These are phyloP conservation scores for Hydrotaea cyrtoneurina DNA, from an alignment of 2,888 invertebrate species.

Conservation along the genomic window DNA sequence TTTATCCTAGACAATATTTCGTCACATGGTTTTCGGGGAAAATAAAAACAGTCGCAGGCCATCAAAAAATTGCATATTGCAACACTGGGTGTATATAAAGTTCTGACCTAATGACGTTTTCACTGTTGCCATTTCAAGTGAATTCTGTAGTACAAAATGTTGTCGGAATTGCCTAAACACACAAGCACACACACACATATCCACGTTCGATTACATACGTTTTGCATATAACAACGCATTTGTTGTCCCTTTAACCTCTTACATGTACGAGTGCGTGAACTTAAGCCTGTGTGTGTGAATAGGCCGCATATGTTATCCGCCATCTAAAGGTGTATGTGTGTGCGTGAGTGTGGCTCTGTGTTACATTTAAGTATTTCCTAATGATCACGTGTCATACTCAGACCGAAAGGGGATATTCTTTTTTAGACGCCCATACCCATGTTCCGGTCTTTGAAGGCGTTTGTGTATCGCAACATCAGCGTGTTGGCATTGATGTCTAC, in stretches of 20 bases:
- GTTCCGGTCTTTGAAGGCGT: background rate
- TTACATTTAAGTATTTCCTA: conserved; percentile 40
- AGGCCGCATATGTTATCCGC: background rate
- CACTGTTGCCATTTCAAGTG: too few relatives aligned
- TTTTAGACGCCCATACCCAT: background rate
- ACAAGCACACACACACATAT: background rate
- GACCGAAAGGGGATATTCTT: conserved; percentile 12
- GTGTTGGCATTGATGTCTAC: conserved; percentile 25
- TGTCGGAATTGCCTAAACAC: background rate
- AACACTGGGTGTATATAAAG: too few relatives aligned
- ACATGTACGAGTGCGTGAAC: background rate
- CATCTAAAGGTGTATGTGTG: background rate
- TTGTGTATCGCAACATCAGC: background rate
- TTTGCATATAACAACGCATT: background rate
- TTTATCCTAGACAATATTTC: too few relatives aligned
- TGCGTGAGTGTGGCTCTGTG: background rate
- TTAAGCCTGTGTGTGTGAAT: background rate
- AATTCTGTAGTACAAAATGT: too few relatives aligned
- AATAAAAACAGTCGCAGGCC: too few relatives aligned
- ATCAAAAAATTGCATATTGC: too few relatives aligned
- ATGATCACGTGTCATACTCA: conserved; percentile 48
- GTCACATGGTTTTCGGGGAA: too few relatives aligned
- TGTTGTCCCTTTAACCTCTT: background rate
- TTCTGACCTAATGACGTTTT: too few relatives aligned
- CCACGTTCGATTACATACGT: conserved; percentile 21